A percentile compares a stretch with the other conserved stretches of the same genome.
phyloP scores from a whole-genome alignment of 2,797 vertebrate genomes.

The Steatocranus sp. region DNA sequence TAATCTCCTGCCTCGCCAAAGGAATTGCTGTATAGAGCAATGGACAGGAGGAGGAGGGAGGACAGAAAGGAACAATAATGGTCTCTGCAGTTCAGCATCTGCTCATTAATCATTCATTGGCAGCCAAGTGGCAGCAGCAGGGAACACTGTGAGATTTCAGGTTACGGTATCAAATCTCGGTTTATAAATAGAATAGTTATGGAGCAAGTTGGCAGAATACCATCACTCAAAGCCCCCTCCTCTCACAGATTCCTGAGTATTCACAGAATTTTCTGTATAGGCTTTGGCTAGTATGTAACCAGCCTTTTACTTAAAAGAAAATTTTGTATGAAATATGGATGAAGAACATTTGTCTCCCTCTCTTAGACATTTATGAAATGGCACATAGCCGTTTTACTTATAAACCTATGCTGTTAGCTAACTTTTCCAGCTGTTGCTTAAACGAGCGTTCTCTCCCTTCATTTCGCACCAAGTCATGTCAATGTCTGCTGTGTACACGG shows the following conservation, averaged over 20 bases:
- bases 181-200: conserved; percentile 78
- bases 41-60: conserved; percentile 17
- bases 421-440: neutral
- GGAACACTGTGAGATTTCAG: conserved; percentile 72
- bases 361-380: neutral
- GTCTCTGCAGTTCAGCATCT: conserved; percentile 74
- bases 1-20: conserved; percentile 48
- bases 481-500: neutral
- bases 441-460: neutral
- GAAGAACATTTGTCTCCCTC: neutral
- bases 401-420: neutral
- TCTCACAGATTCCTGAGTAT: neutral
- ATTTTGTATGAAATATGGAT: neutral
- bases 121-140: conserved; percentile 71
- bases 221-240: conserved; percentile 46
- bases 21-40: conserved; percentile 34
- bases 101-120: conserved; percentile 81
- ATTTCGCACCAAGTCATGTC: neutral
- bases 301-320: neutral
- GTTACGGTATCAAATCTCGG: conserved; percentile 77
- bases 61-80: conserved; percentile 63
- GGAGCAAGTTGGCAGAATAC: conserved; percentile 51
- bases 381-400: neutral
- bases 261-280: conserved; percentile 7
- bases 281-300: neutral